phyloP scores from a whole-genome alignment of 2,888 invertebrate genomes.

The Synergus umbraculus region DNA sequence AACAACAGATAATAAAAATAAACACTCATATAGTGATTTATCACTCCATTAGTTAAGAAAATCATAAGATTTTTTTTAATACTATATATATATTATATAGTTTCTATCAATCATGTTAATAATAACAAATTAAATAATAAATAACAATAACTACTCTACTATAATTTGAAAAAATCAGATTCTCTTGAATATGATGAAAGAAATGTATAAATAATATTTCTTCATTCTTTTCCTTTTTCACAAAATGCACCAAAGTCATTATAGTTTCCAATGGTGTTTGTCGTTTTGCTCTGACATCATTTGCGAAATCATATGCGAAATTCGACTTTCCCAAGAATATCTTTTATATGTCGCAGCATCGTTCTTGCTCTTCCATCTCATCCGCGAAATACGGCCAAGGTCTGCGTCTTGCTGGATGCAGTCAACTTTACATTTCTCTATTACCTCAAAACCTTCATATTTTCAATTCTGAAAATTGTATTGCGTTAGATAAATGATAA shows the following conservation, averaged over 20 bases:
- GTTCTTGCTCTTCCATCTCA: slow-evolving; percentile 31
- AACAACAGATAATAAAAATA: neutral
- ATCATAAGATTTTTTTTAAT: too few species aligned
- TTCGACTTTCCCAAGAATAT: slow-evolving; percentile 38
- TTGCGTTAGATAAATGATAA: neutral
- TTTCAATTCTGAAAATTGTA: neutral
- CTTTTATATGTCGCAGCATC: slow-evolving; percentile 39
- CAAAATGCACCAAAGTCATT: slow-evolving; percentile 7
- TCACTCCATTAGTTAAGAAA: neutral
- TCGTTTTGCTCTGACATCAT: slow-evolving; percentile 16
- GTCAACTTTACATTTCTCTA: slow-evolving; percentile 14
- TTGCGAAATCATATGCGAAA: slow-evolving; percentile 29
- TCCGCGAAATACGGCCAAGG: slow-evolving; percentile 39
- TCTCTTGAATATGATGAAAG: neutral
- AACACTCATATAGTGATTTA: neutral
- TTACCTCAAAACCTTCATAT: neutral
- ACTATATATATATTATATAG: too few species aligned
- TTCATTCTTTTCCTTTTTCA: neutral
- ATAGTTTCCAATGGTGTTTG: slow-evolving; percentile 29
- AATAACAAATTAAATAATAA: too few species aligned
- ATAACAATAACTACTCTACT: too few species aligned
- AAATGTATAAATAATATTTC: neutral
- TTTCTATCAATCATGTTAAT: too few species aligned
- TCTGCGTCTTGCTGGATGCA: slow-evolving; percentile 16
- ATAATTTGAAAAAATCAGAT: neutral